phyloP scores from a whole-genome alignment of 37 sponge, comb jelly and placozoan genomes.

The Aplysina aerophoba region DNA sequence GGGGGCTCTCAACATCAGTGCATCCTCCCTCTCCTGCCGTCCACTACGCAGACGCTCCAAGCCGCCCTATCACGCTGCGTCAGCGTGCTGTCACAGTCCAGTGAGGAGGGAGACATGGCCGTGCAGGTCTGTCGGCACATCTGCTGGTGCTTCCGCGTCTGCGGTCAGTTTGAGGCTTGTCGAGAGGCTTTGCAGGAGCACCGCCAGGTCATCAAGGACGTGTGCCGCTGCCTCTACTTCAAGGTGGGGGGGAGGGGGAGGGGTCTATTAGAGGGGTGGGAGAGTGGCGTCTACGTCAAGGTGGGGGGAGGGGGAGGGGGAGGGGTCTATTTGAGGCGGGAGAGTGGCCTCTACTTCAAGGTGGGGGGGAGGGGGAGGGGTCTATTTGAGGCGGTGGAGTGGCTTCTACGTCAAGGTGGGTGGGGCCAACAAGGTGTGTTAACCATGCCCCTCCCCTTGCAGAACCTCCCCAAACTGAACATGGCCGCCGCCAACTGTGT shows the following conservation, averaged over 20 bases:
- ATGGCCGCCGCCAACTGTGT: conserved; percentile 75
- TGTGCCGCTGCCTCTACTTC: conserved; percentile 89
- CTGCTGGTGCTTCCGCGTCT: conserved; percentile 88
- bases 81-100: conserved; percentile 77
- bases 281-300: neutral
- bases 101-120: conserved; percentile 75
- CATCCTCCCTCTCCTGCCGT: too few relatives aligned
- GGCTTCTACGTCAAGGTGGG: conserved; percentile 77
- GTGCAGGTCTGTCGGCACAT: conserved; percentile 91
- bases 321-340: conserved; percentile 8
- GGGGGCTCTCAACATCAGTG: too few relatives aligned
- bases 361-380: too few relatives aligned
- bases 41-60: conserved; percentile 70
- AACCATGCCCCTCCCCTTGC: neutral
- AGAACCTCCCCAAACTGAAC: conserved; percentile 84
- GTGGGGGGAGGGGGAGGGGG: conserved; percentile 18
- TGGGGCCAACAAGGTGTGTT: too few relatives aligned
- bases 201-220: conserved; percentile 77
- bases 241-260: conserved; percentile 64
- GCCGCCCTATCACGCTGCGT: conserved; percentile 85
- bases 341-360: too few relatives aligned
- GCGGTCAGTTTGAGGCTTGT: conserved; percentile 96
- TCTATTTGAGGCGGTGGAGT: too few relatives aligned
- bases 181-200: conserved; percentile 87
- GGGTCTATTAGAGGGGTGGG: too few relatives aligned